Conservation (phyloP, 2,797 vertebrate genomes). For the Argentina silus region DNA sequence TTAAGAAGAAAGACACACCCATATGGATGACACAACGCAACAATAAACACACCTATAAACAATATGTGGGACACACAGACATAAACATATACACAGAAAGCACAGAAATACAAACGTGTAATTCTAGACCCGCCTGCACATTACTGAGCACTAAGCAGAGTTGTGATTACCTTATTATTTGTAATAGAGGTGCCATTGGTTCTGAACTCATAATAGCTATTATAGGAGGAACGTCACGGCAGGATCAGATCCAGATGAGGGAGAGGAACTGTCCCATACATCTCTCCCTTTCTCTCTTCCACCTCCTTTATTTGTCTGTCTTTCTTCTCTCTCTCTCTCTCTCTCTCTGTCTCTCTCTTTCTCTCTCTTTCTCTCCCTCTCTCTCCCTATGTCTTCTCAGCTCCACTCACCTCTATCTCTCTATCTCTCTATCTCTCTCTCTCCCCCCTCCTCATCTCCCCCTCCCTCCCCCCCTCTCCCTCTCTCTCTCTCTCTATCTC, state of each 20-base stretch:
- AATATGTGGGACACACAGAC: constrained; percentile 51
- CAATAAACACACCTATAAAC: constrained; percentile 69
- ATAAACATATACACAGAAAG: constrained; percentile 56
- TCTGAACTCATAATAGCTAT: background rate
- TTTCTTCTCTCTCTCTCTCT: background rate
- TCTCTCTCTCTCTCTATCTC: background rate
- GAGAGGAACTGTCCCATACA: background rate
- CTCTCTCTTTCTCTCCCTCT: background rate
- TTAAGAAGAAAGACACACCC: constrained; percentile 55
- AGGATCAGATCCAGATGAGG: background rate
- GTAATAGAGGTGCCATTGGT: background rate
- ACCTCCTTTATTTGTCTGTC: background rate
- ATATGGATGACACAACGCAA: constrained; percentile 50
- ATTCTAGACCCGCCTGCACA: background rate
- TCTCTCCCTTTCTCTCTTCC: background rate
- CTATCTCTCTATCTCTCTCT: background rate
- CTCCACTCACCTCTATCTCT: background rate
- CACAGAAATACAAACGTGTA: constrained; percentile 16
- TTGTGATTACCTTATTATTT: background rate
- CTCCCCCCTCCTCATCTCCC: background rate
- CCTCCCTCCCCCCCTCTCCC: background rate
- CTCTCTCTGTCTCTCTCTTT: background rate
- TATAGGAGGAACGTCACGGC: too few relatives aligned
- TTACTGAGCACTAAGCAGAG: background rate
- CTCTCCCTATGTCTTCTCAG: too few relatives aligned